phyloP scores from a whole-genome alignment of 2,888 invertebrate genomes.

The Tipula unca region DNA sequence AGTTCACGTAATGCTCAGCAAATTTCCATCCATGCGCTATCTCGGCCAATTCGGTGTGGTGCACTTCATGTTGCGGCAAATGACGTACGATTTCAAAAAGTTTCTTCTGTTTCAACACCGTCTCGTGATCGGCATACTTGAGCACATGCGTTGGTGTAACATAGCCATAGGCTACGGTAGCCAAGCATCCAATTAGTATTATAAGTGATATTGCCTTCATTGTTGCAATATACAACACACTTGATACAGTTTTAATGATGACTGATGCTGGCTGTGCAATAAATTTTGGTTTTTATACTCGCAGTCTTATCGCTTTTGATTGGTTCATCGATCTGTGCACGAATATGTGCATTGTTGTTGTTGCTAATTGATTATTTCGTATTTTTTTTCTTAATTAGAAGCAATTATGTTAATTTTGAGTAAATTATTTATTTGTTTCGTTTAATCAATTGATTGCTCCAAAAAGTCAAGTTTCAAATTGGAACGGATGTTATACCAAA shows the following conservation, averaged over 20 bases:
- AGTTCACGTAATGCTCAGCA: slow-evolving; percentile 50
- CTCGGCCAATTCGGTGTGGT: slow-evolving; percentile 36
- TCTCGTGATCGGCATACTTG: slow-evolving; percentile 45
- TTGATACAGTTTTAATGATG: slow-evolving; percentile 20
- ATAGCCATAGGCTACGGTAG: slow-evolving; percentile 27
- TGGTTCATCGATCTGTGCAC: not conserved
- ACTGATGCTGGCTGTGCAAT: not conserved
- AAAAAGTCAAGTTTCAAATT: no score
- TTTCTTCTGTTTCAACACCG: slow-evolving; percentile 45
- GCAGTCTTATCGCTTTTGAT: not conserved
- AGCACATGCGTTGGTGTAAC: slow-evolving; percentile 25
- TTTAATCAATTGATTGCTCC: not conserved
- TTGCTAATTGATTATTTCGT: not conserved
- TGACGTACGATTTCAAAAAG: slow-evolving; percentile 47
- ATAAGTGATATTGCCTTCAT: slow-evolving; percentile 26
- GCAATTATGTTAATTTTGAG: not conserved
- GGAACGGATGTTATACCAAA: no score
- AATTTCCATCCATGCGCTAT: slow-evolving; percentile 52
- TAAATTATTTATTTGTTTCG: not conserved
- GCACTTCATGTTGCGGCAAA: slow-evolving; percentile 52
- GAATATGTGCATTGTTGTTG: not conserved
- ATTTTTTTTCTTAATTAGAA: not conserved
- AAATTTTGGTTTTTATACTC: not conserved
- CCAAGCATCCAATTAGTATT: slow-evolving; percentile 22
- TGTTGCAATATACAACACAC: not conserved